A percentile compares a stretch with the other conserved stretches of the same genome.
phyloP scores from a whole-genome alignment of 2,797 vertebrate genomes.

The Bradypodion ventrale region DNA sequence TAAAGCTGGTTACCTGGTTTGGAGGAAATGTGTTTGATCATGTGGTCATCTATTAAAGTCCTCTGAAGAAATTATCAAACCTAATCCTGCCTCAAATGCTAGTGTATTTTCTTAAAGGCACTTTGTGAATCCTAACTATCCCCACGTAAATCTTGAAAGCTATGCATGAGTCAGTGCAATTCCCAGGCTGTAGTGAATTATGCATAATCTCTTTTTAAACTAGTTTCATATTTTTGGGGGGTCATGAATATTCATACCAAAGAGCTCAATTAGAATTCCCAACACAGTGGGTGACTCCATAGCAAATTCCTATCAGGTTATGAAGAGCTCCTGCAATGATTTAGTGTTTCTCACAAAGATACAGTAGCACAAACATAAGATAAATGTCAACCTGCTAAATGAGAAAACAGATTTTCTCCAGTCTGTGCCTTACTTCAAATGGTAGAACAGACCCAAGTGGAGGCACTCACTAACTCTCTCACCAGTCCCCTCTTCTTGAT shows the following conservation, averaged over 20 bases:
- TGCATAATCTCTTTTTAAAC: slow-evolving; percentile 64
- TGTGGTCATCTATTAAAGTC: slow-evolving; percentile 1
- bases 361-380: neutral
- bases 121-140: slow-evolving; percentile 60
- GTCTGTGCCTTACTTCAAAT: neutral
- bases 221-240: slow-evolving; percentile 45
- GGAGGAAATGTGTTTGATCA: neutral
- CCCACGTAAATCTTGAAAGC: slow-evolving; percentile 60
- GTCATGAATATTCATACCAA: slow-evolving; percentile 69
- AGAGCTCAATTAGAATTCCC: slow-evolving; percentile 47
- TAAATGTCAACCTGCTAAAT: neutral
- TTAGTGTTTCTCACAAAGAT: slow-evolving; percentile 7
- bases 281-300: slow-evolving; percentile 21
- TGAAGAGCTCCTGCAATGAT: slow-evolving; percentile 17
- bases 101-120: slow-evolving; percentile 53
- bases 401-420: neutral
- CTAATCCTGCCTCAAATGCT: slow-evolving; percentile 25
- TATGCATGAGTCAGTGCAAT: slow-evolving; percentile 50
- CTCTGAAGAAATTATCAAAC: slow-evolving; percentile 8
- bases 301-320: slow-evolving; percentile 14
- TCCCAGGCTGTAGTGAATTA: slow-evolving; percentile 65
- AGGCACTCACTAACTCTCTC: neutral
- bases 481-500: neutral
- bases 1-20: slow-evolving; percentile 12
- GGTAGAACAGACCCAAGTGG: neutral